Evolutionary conservation across 2,797 vertebrate genomes (phyloP).

Genomic region (Selene dorsalis): DNA sequence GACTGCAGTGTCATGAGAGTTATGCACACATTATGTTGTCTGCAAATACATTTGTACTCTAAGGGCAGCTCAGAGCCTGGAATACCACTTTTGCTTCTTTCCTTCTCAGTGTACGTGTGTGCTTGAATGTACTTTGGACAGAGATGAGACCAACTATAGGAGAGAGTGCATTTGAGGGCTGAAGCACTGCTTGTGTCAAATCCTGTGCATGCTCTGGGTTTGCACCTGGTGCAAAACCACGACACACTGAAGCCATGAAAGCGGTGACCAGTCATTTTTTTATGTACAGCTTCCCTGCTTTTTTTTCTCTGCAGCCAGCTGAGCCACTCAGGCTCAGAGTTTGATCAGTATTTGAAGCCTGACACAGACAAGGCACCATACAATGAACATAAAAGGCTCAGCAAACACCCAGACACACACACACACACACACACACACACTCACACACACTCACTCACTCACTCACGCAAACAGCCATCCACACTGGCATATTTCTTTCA

Average conservation of each 20-base stretch:
- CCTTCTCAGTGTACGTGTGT: neutral
- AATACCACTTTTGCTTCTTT: neutral
- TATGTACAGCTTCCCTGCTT: conserved; percentile 26
- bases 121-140: conserved; percentile 45
- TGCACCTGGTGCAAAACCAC: conserved; percentile 62
- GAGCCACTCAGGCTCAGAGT: conserved; percentile 60
- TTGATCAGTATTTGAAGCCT: conserved; percentile 64
- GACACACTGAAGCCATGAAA: conserved; percentile 54
- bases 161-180: conserved; percentile 41
- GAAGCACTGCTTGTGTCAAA: conserved; percentile 44
- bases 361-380: conserved; percentile 61
- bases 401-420: conserved; percentile 51
- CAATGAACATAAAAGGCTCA: conserved; percentile 66
- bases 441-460: too few species aligned
- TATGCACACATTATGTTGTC: conserved; percentile 40
- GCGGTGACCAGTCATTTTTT: conserved; percentile 40
- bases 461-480: conserved; percentile 4
- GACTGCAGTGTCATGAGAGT: conserved; percentile 5
- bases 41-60: conserved; percentile 37
- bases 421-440: conserved; percentile 1
- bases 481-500: conserved; percentile 18
- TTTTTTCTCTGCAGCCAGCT: conserved; percentile 62
- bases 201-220: conserved; percentile 23
- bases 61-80: neutral
- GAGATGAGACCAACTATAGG: conserved; percentile 27